These are phyloP conservation scores for Phaetusa simplex DNA, from an alignment of 2,113 vertebrate genomes.

Conservation along the genomic window DNA sequence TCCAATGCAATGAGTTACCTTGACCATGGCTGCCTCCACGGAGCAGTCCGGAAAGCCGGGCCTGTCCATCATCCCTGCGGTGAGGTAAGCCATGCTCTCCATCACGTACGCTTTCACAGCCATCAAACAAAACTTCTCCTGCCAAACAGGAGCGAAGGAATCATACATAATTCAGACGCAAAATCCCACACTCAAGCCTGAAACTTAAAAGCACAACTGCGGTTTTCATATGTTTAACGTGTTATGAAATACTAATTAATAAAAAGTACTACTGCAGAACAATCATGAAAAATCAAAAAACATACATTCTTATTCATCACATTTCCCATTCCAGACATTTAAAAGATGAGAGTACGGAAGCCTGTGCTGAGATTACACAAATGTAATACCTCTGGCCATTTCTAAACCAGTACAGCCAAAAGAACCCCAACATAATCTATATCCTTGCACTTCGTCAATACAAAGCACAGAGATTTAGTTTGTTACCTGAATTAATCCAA, in stretches of 20 bases:
- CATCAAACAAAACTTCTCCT: conserved; percentile 97
- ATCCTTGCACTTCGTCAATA: not conserved
- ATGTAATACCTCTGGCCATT: not conserved
- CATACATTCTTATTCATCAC: not conserved
- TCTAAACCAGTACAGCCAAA: not conserved
- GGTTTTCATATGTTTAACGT: not conserved
- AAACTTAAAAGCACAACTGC: not conserved
- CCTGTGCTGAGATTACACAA: not conserved
- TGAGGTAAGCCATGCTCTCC: conserved; percentile 99
- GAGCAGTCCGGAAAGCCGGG: conserved; percentile 92
- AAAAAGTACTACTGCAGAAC: not conserved
- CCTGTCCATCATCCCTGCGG: conserved; percentile 93
- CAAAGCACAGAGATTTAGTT: not conserved
- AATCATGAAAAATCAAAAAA: not conserved
- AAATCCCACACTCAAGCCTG: not conserved
- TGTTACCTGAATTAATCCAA: conserved; percentile 93
- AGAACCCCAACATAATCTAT: not conserved
- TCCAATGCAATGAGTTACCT: conserved; percentile 70
- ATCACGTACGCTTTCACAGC: conserved; percentile 88
- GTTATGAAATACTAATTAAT: not conserved
- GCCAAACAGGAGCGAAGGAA: not conserved
- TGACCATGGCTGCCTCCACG: conserved; percentile 94
- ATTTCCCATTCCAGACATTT: not conserved
- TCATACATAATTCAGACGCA: not conserved
- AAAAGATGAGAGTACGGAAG: not conserved